These are phyloP conservation scores for Myiotriccus ornatus DNA, from an alignment of 2,797 vertebrate genomes.

Conservation along the genomic window DNA sequence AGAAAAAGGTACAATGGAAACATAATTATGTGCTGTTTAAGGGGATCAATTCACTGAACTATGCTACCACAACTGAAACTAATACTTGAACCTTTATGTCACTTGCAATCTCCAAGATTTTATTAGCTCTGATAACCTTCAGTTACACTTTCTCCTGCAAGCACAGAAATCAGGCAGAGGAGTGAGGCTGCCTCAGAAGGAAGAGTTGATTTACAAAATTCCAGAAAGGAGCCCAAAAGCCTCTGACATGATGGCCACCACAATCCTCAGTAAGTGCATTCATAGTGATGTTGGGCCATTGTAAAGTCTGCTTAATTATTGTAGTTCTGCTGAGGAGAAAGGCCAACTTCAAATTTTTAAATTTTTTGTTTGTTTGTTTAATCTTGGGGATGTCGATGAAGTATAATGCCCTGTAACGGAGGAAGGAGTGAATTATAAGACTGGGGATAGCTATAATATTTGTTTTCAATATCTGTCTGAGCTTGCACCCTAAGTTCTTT, in stretches of 20 bases:
- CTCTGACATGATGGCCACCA: not conserved
- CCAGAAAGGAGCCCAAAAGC: not conserved
- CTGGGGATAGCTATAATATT: not conserved
- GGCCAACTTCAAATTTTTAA: not conserved
- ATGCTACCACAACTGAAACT: not conserved
- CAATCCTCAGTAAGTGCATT: not conserved
- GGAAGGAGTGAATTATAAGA: not conserved
- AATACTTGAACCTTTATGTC: not conserved
- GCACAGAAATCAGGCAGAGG: not conserved
- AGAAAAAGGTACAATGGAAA: conserved; percentile 2
- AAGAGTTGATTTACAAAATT: not conserved
- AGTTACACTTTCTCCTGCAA: not conserved
- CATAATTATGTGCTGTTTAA: conserved; percentile 2
- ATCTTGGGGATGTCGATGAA: not conserved
- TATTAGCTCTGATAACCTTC: not conserved
- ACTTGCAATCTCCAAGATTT: not conserved
- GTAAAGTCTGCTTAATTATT: not conserved
- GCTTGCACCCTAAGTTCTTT: not conserved
- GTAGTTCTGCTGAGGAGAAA: not conserved
- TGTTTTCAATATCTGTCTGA: not conserved
- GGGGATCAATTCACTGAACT: not conserved
- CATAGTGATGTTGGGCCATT: not conserved
- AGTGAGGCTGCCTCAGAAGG: not conserved
- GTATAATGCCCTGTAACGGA: not conserved
- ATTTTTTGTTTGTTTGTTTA: not conserved